Conservation (phyloP, 1,140 invertebrate species). For the Penaeus vannamei region DNA sequence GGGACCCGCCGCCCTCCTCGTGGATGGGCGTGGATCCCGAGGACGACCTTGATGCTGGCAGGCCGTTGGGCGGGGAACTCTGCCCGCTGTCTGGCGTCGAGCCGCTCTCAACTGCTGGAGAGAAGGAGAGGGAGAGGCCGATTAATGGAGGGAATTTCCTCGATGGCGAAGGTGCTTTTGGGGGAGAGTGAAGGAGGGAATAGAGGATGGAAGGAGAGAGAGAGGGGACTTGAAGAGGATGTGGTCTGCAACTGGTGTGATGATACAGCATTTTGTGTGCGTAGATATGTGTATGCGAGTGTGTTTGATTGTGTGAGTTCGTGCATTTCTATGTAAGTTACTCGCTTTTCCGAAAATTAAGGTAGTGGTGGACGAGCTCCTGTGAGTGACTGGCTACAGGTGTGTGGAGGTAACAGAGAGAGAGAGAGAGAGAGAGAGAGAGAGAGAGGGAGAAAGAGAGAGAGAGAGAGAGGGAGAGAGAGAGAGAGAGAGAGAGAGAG, state of each 20-base stretch:
- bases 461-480: neutral
- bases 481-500: neutral
- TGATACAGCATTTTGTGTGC: neutral
- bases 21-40: slow-evolving; percentile 80
- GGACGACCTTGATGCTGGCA: slow-evolving; percentile 76
- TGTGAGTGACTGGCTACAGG: no score
- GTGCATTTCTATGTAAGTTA: neutral
- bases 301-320: neutral
- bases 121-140: slow-evolving; percentile 82
- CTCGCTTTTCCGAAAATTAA: neutral
- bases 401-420: no score
- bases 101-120: slow-evolving; percentile 70
- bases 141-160: neutral
- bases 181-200: no score
- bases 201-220: neutral
- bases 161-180: neutral
- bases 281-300: neutral
- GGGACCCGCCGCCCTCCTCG: slow-evolving; percentile 77
- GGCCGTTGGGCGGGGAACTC: slow-evolving; percentile 83
- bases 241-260: no score
- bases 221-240: neutral
- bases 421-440: neutral
- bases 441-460: neutral
- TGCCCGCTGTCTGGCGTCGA: slow-evolving; percentile 87
- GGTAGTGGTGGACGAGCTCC: neutral